Conservation (phyloP, 2,113 vertebrate genomes). For the Condylura cristata region DNA sequence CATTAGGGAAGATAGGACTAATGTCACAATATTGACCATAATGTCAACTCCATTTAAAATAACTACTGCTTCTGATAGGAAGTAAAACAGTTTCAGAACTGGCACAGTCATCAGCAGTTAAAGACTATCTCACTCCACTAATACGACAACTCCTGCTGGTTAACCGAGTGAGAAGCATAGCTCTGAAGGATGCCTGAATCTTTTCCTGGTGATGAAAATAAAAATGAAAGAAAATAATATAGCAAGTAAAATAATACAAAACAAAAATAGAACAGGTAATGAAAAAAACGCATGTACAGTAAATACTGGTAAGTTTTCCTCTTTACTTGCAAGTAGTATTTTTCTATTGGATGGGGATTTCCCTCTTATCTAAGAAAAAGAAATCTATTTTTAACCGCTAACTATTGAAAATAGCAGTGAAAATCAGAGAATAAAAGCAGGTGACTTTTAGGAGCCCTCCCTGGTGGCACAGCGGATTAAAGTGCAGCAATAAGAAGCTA, state of each 20-base stretch:
- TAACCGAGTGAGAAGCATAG: neutral
- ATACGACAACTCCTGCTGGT: neutral
- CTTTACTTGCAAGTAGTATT: neutral
- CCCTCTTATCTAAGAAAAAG: neutral
- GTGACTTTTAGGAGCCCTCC: too few relatives aligned
- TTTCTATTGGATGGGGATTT: neutral
- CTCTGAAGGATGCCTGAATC: neutral
- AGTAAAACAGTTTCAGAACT: neutral
- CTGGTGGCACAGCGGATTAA: too few relatives aligned
- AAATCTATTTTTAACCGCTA: neutral
- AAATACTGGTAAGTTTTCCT: neutral
- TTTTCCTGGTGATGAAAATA: neutral
- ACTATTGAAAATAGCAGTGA: slow-evolving; percentile 3
- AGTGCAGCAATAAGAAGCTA: too few relatives aligned
- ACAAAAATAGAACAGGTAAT: slow-evolving; percentile 57
- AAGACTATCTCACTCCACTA: neutral
- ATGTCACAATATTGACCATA: neutral
- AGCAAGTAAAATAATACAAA: slow-evolving; percentile 34
- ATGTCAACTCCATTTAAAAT: slow-evolving; percentile 47
- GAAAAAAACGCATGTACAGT: slow-evolving; percentile 27
- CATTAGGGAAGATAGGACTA: neutral
- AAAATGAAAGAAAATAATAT: slow-evolving; percentile 35
- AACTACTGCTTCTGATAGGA: neutral
- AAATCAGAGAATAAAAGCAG: neutral
- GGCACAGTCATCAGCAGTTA: neutral